Conservation (phyloP, 1,140 invertebrate species). For the Ericerus pela region DNA sequence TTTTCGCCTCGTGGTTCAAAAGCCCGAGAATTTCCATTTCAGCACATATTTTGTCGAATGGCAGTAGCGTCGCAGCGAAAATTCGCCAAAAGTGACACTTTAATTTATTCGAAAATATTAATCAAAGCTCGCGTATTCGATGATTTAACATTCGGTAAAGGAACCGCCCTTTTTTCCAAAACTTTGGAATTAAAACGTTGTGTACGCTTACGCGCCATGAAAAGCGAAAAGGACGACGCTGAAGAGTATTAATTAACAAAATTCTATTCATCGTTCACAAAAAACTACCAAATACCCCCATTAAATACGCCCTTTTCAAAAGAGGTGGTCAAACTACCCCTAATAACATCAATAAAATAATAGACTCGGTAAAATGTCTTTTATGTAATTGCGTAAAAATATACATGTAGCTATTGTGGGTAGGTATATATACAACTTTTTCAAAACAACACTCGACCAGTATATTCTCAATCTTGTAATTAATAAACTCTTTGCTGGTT, state of each 20-base stretch:
- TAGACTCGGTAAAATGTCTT: conserved; percentile 3
- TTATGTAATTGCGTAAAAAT: too few relatives aligned
- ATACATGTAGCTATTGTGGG: too few relatives aligned
- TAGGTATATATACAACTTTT: too few relatives aligned
- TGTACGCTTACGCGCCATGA: too few relatives aligned
- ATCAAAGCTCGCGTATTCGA: background rate
- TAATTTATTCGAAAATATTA: conserved; percentile 2
- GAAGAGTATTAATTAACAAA: conserved; percentile 5
- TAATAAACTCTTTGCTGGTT: too few relatives aligned
- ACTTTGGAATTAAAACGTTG: background rate
- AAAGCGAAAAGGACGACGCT: background rate
- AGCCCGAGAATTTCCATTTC: too few relatives aligned
- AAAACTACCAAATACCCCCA: background rate
- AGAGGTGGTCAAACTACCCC: conserved; percentile 8
- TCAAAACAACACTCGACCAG: conserved; percentile 1
- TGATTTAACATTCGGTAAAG: conserved; percentile 3
- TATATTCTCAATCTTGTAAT: background rate
- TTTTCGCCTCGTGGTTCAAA: too few relatives aligned
- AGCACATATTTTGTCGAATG: too few relatives aligned
- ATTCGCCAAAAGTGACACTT: background rate
- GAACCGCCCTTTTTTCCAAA: background rate
- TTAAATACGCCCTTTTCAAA: conserved; percentile 5
- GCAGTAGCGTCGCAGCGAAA: too few relatives aligned
- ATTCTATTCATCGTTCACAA: background rate
- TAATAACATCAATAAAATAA: conserved; percentile 12